These are phyloP conservation scores for Hydrozoanthus tunicans DNA, from an alignment of 64 coral and sea anemone genomes.

Conservation along the genomic window DNA sequence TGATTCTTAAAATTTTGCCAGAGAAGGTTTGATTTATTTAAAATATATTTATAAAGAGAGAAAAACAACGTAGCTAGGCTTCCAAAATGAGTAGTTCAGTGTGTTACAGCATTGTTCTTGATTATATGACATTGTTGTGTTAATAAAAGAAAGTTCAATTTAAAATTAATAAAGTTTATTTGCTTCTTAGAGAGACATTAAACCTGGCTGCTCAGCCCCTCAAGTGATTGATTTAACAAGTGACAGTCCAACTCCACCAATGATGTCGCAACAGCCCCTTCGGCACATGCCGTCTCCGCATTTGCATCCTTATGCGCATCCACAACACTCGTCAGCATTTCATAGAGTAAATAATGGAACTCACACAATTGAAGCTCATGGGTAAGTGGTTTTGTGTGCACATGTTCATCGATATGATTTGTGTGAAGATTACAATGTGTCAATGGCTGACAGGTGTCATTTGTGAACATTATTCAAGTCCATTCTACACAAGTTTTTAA, in stretches of 20 bases:
- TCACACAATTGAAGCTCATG: constrained; percentile 74
- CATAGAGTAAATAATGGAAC: constrained; percentile 81
- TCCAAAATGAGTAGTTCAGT: no score
- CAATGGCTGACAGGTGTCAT: no score
- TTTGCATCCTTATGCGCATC: constrained; percentile 48
- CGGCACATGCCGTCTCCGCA: constrained; percentile 76
- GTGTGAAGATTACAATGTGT: no score
- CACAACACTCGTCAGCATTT: constrained; percentile 88
- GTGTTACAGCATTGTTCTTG: no score
- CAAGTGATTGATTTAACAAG: constrained; percentile 87
- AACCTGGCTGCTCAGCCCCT: constrained; percentile 65
- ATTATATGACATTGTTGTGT: neutral
- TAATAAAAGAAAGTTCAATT: neutral
- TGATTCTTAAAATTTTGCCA: no score
- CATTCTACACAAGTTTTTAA: no score
- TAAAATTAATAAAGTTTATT: neutral
- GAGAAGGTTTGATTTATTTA: no score
- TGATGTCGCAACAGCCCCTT: constrained; percentile 86
- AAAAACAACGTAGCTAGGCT: no score
- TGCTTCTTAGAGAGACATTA: constrained; percentile 75
- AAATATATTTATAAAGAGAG: no score
- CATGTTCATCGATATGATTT: neutral
- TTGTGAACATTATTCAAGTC: no score
- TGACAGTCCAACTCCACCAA: constrained; percentile 61
- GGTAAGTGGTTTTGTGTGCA: constrained; percentile 52